phyloP scores from a whole-genome alignment of 2,888 invertebrate species.

The Dusona sp. region DNA sequence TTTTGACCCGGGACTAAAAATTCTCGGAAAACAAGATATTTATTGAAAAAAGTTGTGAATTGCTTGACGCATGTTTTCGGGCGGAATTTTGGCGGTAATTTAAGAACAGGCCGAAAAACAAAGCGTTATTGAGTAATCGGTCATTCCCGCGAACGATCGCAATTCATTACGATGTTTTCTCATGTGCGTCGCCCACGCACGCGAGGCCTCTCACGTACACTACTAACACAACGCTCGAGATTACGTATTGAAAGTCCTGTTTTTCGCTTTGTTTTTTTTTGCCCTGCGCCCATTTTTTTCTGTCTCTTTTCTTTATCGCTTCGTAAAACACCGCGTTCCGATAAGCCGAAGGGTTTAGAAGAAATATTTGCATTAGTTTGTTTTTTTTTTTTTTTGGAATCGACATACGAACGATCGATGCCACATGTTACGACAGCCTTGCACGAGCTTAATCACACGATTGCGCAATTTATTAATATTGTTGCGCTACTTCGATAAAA shows the following conservation, averaged over 20 bases:
- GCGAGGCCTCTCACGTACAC: conserved; percentile 45
- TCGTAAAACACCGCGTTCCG: conserved; percentile 9
- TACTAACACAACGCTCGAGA: conserved; percentile 33
- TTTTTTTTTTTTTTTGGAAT: conserved; percentile 34
- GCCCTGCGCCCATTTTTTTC: background rate
- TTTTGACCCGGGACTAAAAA: background rate
- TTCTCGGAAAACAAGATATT: background rate
- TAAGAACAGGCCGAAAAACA: background rate
- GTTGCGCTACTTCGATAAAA: conserved; percentile 36
- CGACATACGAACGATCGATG: conserved; percentile 18
- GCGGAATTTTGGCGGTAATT: background rate
- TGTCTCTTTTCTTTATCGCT: background rate
- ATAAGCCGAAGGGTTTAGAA: background rate
- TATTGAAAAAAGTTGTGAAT: background rate
- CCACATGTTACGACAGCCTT: conserved; percentile 43
- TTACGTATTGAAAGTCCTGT: conserved; percentile 46
- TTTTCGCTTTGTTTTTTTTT: conserved; percentile 5
- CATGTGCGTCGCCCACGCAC: conserved; percentile 62
- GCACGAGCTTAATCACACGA: conserved; percentile 9
- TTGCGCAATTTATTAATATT: conserved; percentile 59
- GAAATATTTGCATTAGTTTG: conserved; percentile 8
- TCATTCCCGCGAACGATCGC: conserved; percentile 37
- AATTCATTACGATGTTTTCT: conserved; percentile 60
- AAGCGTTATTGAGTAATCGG: conserved; percentile 43
- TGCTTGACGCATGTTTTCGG: background rate